Evolutionary conservation across 2,888 invertebrate species (phyloP), one percentile per base, ranked within the genome.

Genomic region (Lycocerus yunnanus): DNA sequence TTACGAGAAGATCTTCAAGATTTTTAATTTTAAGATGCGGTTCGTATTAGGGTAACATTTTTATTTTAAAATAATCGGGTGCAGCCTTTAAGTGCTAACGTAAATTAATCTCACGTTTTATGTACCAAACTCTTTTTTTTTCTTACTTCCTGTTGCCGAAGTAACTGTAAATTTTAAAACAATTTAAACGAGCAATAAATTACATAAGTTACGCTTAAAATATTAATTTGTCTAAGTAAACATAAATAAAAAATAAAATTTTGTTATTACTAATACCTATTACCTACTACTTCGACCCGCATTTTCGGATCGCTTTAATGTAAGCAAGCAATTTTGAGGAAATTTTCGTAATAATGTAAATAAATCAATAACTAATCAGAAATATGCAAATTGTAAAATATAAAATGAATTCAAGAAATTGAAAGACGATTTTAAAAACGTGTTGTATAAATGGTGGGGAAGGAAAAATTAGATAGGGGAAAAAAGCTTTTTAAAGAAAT

Each of bases 401-500:
- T 67, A 60, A 66, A 73, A 74, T 69, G 77, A 74, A 77, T 74
- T 72, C 74, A 74, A 72, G 73, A 77, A 74, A 77, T 74, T 72
- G 77, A 70, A 77, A 72, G 77, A 74, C 74, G 65, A 75, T 77
- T 75, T 77, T 74, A 72, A 74, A 75, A 73, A 76, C 76, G 76
- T 71, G 76, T 73, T 73, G 72, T 71, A 68, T 69, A 73, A 74
- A 77, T 75, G 77, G 77, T 69, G 70, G 69, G 74, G 68, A 74
- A 72, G 65, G 68, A 70, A 75, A 77, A 77, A 77, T 77, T 77
- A 77, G 77, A 75, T 75, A 75, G 77, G 74, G 77, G 74, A 75
- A 77, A 77, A 77, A 77, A 75, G 74, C 77, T 75, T 77, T 77
- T 77, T 77, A 74, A 77, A 77, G 77, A 74, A 77, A 77, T 77